Conservation (phyloP, 2,797 vertebrate genomes). For the Distichodus sexfasciatus region DNA sequence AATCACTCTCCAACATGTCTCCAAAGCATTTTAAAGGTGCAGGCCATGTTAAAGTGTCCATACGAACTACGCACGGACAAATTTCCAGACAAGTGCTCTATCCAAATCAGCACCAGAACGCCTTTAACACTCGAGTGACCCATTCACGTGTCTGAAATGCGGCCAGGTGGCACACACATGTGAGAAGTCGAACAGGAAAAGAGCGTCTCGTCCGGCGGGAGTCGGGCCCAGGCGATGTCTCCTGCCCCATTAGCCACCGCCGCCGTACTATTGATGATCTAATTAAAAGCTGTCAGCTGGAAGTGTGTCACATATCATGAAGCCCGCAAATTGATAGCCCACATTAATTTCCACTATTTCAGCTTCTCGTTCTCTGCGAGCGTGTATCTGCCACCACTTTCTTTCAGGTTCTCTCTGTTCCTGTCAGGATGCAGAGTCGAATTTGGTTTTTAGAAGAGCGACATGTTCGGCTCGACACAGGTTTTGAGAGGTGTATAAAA, state of each 20-base stretch:
- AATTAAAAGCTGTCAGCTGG: conserved; percentile 74
- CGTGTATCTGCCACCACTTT: conserved; percentile 52
- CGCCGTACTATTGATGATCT: conserved; percentile 71
- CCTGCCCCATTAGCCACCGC: conserved; percentile 68
- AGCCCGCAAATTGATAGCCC: conserved; percentile 70
- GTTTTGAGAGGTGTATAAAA: no score
- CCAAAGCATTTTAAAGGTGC: no score
- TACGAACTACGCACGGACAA: no score
- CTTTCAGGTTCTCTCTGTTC: conserved; percentile 30
- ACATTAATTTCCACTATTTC: conserved; percentile 73
- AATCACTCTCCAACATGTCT: no score
- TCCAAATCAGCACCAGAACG: not conserved
- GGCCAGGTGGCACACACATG: conserved; percentile 27
- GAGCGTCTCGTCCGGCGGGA: conserved; percentile 51
- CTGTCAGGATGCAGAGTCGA: conserved; percentile 61
- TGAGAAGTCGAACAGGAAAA: conserved; percentile 45
- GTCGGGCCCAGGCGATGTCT: conserved; percentile 51
- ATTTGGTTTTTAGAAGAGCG: no score
- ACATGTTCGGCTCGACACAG: no score
- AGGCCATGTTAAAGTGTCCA: no score
- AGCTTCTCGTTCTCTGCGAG: conserved; percentile 65
- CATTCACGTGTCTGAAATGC: conserved; percentile 11
- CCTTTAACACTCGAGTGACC: conserved; percentile 4
- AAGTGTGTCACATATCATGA: conserved; percentile 68
- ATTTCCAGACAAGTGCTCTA: not conserved